Base-by-base conservation (phyloP, 2,888 invertebrate genomes). In the Diogma glabrata region DNA sequence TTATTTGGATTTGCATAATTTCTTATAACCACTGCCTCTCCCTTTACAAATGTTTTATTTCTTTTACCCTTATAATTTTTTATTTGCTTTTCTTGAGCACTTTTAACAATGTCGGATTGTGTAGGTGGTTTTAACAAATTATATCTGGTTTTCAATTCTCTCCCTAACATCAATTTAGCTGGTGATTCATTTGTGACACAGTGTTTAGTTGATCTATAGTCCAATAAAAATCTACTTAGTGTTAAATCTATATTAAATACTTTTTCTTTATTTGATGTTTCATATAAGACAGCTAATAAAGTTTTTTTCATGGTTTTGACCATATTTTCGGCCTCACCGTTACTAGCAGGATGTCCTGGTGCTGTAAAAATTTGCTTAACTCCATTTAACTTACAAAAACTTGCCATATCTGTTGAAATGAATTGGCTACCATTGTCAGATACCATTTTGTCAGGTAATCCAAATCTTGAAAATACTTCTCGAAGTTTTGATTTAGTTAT, bases 351-450 rank as follows among this genome's bases (percentile, higher is more conserved):
- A 49, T 54, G 51, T 19, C 50, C 52, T 5, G 54, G 54, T 33
- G 52, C 51, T 17, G 51, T 52, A 16, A 54, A 52, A 40, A 51
- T 38, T 30, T 54, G 54, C 57, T 19, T 51, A 53, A 28, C 54
- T 53, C 3, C 56, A 55, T n/a, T n/a, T n/a, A n/a, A n/a, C n/a
- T n/a, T n/a, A n/a, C n/a, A n/a, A n/a, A n/a, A n/a, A n/a, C n/a
- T n/a, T n/a, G n/a, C n/a, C n/a, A n/a, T n/a, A n/a, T n/a, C n/a
- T n/a, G n/a, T n/a, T 17, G 40, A 40, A 14, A 9, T 16, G 17
- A 40, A 40, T 40, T 40, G 40, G 10, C 2, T 40, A 16, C 40
- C 40, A 17, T 40, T 40, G 17, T 40, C 40, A 17, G 16, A 17
- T 16, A 40, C 40, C 14, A 40, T 16, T 10, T 10, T 16, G 17